These are phyloP conservation scores for Prorops nasuta DNA, from an alignment of 1,140 invertebrate species.

Conservation along the genomic window DNA sequence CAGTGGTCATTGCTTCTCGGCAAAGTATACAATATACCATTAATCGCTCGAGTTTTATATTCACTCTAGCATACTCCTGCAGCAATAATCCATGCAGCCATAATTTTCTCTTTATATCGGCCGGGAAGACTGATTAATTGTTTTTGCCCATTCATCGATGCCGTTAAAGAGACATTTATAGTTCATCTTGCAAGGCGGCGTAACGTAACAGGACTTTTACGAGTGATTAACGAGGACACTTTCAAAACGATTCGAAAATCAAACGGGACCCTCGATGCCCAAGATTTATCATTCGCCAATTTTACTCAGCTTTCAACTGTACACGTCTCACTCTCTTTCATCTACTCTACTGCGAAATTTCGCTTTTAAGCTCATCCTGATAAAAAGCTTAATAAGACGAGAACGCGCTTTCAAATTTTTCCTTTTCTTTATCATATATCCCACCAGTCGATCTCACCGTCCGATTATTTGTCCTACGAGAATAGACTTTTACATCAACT, in stretches of 20 bases:
- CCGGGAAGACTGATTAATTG: background rate
- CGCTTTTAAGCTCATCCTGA: too few species aligned
- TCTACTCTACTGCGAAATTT: too few species aligned
- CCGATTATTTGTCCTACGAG: constrained; percentile 46
- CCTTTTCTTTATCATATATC: too few species aligned
- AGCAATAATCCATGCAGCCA: background rate
- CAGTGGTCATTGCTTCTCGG: too few species aligned
- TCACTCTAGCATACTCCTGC: background rate
- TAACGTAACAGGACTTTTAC: background rate
- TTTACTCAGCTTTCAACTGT: too few species aligned
- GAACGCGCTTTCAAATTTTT: constrained; percentile 19
- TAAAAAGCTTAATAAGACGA: too few species aligned
- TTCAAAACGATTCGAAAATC: too few species aligned
- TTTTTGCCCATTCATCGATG: background rate
- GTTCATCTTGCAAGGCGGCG: background rate
- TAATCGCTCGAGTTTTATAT: background rate
- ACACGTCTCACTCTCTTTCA: too few species aligned
- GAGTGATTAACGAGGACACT: too few species aligned
- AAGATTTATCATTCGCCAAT: too few species aligned
- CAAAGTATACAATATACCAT: background rate
- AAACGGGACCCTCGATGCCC: too few species aligned
- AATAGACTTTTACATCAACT: constrained; percentile 54
- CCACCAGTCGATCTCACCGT: too few species aligned
- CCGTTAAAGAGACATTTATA: background rate
- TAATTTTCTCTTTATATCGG: background rate